Base-by-base conservation (phyloP, 2,113 vertebrate species). In the Tyrannus savana region DNA sequence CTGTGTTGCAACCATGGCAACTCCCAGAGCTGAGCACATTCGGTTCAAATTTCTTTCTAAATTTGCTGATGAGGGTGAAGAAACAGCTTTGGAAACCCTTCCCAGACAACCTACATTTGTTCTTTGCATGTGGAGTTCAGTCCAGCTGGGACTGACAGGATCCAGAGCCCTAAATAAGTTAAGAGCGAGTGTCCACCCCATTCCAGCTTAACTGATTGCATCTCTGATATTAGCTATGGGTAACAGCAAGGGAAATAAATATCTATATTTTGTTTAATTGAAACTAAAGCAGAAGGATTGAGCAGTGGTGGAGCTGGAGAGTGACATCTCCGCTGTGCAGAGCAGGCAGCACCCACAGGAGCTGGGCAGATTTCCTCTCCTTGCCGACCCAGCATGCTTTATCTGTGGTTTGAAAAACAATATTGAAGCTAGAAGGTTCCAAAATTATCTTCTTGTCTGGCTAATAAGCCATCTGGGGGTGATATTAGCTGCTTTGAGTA, bases 1-100 rank as follows among this genome's bases (percentile, higher is more conserved):
- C 97, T 98, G 97, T 95, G 96, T 84, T 86, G 98, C 97, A 97
- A 97, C 97, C 97, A 98, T 98, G 95, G 96, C 97, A 98, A 98
- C 98, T 89, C 91, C 86, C 66, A 31, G 96, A 95, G 94, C 90
- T 44, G 56, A 95, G 97, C 31, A 62, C 94, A 68, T 97, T 94
- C 44, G 9, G 95, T 97, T 97, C 97, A 96, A 96, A 97, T 95
- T 97, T 97, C 96, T 93, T 98, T 98, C 97, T 98, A 98, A 97
- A 98, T 97, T 97, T 97, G 96, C 95, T 96, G 96, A 94, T 84
- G 94, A 97, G 90, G 96, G 96, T 97, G 95, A 98, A 98, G 96
- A 97, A 97, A 95, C 83, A 93, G 95, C 87, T 97, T 93, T 91
- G 93, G 94, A 94, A 96, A 72, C 89, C 85, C 91, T 95, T 85